A percentile compares a stretch with the other conserved stretches of the same genome.
These are phyloP conservation scores for Aradophagus sp. DNA, from an alignment of 1,140 invertebrate genomes.

Conservation along the genomic window DNA sequence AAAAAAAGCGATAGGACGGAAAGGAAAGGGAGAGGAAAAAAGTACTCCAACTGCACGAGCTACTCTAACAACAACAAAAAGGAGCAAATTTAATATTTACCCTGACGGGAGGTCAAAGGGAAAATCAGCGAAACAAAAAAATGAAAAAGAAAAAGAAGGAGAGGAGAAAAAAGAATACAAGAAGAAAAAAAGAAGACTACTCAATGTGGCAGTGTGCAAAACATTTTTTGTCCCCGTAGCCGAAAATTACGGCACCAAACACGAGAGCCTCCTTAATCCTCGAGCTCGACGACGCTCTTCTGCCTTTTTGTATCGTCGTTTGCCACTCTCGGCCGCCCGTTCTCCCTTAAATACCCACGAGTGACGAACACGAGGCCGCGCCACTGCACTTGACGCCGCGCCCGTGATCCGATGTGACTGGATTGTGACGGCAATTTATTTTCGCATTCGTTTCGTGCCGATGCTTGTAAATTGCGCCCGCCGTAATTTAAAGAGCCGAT, in stretches of 20 bases:
- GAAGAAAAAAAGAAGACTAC: slow-evolving; percentile 27
- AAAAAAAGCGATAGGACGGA: no score
- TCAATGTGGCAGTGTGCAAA: slow-evolving; percentile 27
- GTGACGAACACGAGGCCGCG: slow-evolving; percentile 53
- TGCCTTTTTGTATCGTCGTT: slow-evolving; percentile 23
- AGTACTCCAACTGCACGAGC: slow-evolving; percentile 10
- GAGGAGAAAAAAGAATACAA: no score
- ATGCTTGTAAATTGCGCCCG: slow-evolving; percentile 69
- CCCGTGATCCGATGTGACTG: slow-evolving; percentile 43
- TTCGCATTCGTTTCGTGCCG: slow-evolving; percentile 58
- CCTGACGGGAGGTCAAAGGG: no score
- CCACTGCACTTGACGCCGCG: slow-evolving; percentile 50
- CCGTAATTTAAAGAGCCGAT: slow-evolving; percentile 64
- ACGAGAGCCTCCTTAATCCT: slow-evolving; percentile 38
- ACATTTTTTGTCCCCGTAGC: slow-evolving; percentile 29
- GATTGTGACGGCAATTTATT: slow-evolving; percentile 69
- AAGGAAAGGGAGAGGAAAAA: no score
- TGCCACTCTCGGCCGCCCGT: slow-evolving; percentile 15
- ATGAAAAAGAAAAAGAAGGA: no score
- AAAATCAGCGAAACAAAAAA: no score
- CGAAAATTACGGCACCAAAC: slow-evolving; percentile 42
- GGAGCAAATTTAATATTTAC: slow-evolving; percentile 40
- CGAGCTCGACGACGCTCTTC: slow-evolving; percentile 31
- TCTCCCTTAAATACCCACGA: slow-evolving; percentile 43
- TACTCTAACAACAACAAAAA: slow-evolving; percentile 23